Evolutionary conservation across 2,797 vertebrate genomes (phyloP).

Genomic region (Pseudotriccus pelzelni): DNA sequence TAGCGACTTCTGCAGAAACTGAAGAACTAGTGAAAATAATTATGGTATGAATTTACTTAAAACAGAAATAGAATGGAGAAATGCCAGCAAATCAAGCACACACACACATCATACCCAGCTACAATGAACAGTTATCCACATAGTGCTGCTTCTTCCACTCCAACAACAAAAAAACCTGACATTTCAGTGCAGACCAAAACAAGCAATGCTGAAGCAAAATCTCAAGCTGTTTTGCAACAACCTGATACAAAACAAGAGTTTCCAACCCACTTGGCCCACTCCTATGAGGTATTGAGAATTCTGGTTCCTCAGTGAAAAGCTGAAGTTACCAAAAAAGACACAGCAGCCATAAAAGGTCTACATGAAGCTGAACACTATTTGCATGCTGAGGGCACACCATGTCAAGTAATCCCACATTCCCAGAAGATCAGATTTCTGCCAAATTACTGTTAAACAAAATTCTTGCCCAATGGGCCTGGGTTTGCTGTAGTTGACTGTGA

Average conservation of each 20-base stretch:
- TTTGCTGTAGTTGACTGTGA: neutral
- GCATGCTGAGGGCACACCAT: neutral
- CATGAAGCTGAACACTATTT: neutral
- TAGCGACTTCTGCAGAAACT: conserved; percentile 84
- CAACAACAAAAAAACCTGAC: neutral
- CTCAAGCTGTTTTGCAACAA: neutral
- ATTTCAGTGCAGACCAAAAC: neutral
- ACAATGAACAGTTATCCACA: neutral
- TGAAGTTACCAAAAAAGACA: neutral
- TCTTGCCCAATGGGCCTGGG: neutral
- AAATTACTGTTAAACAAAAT: neutral
- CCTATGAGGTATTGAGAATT: neutral
- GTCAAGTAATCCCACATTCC: neutral
- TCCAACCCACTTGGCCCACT: neutral
- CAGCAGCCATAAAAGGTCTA: neutral
- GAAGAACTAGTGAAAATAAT: conserved; percentile 81
- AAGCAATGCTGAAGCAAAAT: neutral
- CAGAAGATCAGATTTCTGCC: neutral
- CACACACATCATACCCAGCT: neutral
- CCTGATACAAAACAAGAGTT: neutral
- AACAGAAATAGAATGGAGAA: neutral
- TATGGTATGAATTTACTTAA: neutral
- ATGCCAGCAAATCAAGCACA: neutral
- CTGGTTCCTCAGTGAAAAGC: neutral
- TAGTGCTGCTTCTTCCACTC: neutral